These are phyloP conservation scores for Oophaga sylvatica DNA, from an alignment of 2,797 vertebrate species.

Conservation along the genomic window DNA sequence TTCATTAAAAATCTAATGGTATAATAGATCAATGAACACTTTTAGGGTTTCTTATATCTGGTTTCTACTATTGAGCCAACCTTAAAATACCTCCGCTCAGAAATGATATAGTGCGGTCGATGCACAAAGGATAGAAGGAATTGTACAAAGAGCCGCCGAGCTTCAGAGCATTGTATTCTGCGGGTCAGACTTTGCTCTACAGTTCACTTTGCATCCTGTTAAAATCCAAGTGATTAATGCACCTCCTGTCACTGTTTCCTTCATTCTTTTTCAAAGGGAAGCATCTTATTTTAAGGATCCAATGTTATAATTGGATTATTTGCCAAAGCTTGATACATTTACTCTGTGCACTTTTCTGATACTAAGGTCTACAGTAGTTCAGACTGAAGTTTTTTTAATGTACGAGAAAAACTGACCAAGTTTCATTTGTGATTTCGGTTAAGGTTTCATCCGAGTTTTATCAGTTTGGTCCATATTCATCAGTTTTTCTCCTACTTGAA, in stretches of 20 bases:
- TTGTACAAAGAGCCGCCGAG: conserved; percentile 23
- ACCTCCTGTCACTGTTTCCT: conserved; percentile 11
- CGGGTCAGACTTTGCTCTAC: conserved; percentile 26
- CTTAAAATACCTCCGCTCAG: conserved; percentile 45
- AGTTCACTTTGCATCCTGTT: conserved; percentile 15
- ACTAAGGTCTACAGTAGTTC: not conserved
- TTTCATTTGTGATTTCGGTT: no score
- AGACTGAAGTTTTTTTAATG: no score
- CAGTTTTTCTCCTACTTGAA: no score
- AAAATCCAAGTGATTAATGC: not conserved
- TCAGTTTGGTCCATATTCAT: no score
- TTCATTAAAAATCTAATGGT: conserved; percentile 45
- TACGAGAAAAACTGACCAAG: no score
- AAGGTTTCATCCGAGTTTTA: no score
- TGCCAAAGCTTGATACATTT: not conserved
- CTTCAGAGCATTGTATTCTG: conserved; percentile 25
- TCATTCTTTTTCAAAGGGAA: not conserved
- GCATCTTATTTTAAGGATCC: not conserved
- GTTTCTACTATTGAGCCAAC: conserved; percentile 29
- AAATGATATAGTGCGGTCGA: conserved; percentile 25
- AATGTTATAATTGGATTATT: not conserved
- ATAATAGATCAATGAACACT: conserved; percentile 48
- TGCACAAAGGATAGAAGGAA: conserved; percentile 16
- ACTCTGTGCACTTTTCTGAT: not conserved
- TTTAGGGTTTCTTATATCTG: conserved; percentile 22